Evolutionary conservation across 2,113 vertebrate species (phyloP), one percentile per base, ranked within the genome.

Genomic region (Spea multiplicata): DNA sequence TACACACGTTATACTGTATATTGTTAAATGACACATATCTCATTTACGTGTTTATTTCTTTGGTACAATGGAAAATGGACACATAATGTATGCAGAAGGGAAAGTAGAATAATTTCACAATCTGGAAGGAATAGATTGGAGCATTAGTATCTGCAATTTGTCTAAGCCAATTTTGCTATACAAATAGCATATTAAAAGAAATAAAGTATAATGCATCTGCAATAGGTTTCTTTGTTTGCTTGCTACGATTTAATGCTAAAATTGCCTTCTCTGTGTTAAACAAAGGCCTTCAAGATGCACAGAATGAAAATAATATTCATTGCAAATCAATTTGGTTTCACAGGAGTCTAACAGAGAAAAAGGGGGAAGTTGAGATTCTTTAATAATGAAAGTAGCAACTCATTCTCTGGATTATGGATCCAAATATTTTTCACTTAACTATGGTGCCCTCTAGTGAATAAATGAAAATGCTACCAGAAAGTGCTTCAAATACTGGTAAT

Each of bases 311-410:
- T 69, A 71, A 70, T 77, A 71, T 71, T 77, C 67, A 77, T 62
- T 70, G 66, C 71, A 78, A 78, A 71, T 71, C 76, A 78, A 78
- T 72, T 78, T 72, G 72, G 69, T 72, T 72, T 66, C 69, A 72
- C 47, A 65, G 69, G 69, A 62, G 69, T 72, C 69, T 66, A 59
- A 78, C 47, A 71, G 55, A 71, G 46, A 71, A 53, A 71, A 65
- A 72, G 72, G 72, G 30, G 2, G 9, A 72, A 78, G 71, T 48
- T 16, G 30, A 55, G 67, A 66, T 52, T 61, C 30, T 55, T 72
- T 72, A 72, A 78, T 65, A 72, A 78, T 71, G 64, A 62, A 71
- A 78, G 50, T 7, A 52, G 50, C 50, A 6, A 10, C 6, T 52
- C 9, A 71, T 46, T 66, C 47, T 72, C 59, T 72, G 48, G 49